phyloP scores from a whole-genome alignment of 2,888 invertebrate species.

The Cabera pusaria region DNA sequence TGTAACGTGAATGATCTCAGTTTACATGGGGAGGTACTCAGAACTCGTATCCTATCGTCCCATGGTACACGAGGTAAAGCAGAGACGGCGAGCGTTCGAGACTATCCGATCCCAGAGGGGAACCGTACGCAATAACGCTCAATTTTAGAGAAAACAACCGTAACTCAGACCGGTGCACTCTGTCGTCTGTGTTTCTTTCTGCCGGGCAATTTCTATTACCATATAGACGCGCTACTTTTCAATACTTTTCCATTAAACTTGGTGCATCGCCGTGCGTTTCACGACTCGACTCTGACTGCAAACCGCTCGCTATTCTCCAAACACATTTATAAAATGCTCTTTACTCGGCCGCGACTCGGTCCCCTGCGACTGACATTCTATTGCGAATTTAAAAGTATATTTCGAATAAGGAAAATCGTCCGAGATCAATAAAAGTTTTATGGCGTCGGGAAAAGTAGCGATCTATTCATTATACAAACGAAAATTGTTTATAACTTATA shows the following conservation, averaged over 20 bases:
- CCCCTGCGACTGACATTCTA: constrained; percentile 77
- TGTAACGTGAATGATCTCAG: constrained; percentile 57
- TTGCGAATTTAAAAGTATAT: constrained; percentile 74
- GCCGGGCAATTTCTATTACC: constrained; percentile 83
- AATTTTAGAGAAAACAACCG: constrained; percentile 80
- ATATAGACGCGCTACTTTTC: constrained; percentile 83
- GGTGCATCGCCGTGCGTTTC: constrained; percentile 78
- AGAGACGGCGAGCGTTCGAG: neutral
- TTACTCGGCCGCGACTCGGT: constrained; percentile 67
- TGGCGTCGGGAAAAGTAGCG: constrained; percentile 48
- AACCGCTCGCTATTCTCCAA: constrained; percentile 69
- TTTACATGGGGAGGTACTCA: constrained; percentile 60
- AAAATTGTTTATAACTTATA: constrained; percentile 18
- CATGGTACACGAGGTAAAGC: constrained; percentile 40
- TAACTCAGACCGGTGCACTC: constrained; percentile 78
- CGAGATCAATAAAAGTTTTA: constrained; percentile 66
- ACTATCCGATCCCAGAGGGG: constrained; percentile 41
- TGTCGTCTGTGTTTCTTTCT: constrained; percentile 79
- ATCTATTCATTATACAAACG: constrained; percentile 39
- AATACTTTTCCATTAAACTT: constrained; percentile 84
- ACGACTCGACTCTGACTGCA: constrained; percentile 49
- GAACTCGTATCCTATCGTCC: constrained; percentile 32
- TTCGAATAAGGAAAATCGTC: constrained; percentile 64
- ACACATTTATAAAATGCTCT: constrained; percentile 82
- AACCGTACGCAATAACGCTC: constrained; percentile 75